Evolutionary conservation across 2,888 invertebrate genomes (phyloP).

Genomic region (Abrostola triplasia): DNA sequence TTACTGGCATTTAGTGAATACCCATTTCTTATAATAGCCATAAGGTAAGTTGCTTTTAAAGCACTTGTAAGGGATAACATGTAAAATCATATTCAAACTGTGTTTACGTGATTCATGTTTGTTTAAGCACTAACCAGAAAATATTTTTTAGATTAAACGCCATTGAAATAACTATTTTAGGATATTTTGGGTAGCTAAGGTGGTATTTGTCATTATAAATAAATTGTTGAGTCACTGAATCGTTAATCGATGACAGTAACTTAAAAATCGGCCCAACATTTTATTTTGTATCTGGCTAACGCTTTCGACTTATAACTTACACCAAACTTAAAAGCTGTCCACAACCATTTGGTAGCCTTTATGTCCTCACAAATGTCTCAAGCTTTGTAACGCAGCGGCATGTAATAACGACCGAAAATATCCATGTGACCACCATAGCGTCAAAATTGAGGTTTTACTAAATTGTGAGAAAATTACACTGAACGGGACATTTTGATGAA

Average conservation of each 20-base stretch:
- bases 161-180: too few species aligned
- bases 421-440: constrained; percentile 72
- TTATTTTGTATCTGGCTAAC: constrained; percentile 10
- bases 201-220: too few species aligned
- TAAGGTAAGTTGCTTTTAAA: too few species aligned
- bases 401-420: constrained; percentile 69
- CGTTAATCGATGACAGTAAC: not conserved
- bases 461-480: constrained; percentile 64
- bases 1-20: too few species aligned
- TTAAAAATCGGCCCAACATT: not conserved
- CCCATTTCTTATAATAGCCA: too few species aligned
- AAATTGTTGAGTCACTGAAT: too few species aligned
- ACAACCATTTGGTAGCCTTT: constrained; percentile 81
- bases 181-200: too few species aligned
- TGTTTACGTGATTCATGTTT: too few species aligned
- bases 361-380: constrained; percentile 83
- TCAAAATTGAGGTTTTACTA: constrained; percentile 54
- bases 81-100: too few species aligned
- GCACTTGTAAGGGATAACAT: too few species aligned
- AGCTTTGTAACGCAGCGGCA: constrained; percentile 72
- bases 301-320: constrained; percentile 46
- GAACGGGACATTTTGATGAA: constrained; percentile 39
- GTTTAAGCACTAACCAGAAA: too few species aligned
- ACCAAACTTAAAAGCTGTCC: constrained; percentile 59
- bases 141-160: too few species aligned